Conservation (phyloP, 2,888 invertebrate genomes). For the Ophion costatus region DNA sequence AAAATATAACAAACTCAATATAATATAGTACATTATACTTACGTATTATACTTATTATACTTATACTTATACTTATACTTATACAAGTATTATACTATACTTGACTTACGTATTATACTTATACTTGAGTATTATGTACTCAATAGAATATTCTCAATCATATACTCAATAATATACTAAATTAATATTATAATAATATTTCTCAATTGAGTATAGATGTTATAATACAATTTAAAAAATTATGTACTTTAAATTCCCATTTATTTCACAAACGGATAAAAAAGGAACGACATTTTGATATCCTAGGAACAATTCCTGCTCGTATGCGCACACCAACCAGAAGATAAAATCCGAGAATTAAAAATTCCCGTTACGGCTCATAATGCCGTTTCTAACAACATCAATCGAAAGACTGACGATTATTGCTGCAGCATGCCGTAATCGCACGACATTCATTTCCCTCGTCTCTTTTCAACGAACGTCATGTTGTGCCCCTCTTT, state of each 20-base stretch:
- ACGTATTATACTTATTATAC: too few species aligned
- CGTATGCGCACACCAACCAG: neutral
- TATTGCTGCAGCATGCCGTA: constrained; percentile 50
- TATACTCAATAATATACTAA: too few species aligned
- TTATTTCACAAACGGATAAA: neutral
- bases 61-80: too few species aligned
- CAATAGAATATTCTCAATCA: too few species aligned
- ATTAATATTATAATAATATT: too few species aligned
- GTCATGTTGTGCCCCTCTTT: constrained; percentile 17
- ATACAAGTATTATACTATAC: too few species aligned
- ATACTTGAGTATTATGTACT: too few species aligned
- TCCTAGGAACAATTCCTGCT: neutral
- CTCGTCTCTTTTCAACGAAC: constrained; percentile 8
- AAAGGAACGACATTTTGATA: neutral
- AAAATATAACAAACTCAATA: too few species aligned
- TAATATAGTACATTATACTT: too few species aligned
- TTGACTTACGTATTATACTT: too few species aligned
- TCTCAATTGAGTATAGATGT: too few species aligned
- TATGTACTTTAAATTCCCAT: too few species aligned
- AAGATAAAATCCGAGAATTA: constrained; percentile 11
- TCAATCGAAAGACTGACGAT: constrained; percentile 53
- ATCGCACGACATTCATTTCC: constrained; percentile 36
- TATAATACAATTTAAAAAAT: neutral
- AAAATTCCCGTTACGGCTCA: constrained; percentile 33
- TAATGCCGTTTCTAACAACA: constrained; percentile 38